Evolutionary conservation across 2,888 invertebrate genomes (phyloP), one percentile per base, ranked within the genome.

Genomic region (Lissocephala sabroskyi): DNA sequence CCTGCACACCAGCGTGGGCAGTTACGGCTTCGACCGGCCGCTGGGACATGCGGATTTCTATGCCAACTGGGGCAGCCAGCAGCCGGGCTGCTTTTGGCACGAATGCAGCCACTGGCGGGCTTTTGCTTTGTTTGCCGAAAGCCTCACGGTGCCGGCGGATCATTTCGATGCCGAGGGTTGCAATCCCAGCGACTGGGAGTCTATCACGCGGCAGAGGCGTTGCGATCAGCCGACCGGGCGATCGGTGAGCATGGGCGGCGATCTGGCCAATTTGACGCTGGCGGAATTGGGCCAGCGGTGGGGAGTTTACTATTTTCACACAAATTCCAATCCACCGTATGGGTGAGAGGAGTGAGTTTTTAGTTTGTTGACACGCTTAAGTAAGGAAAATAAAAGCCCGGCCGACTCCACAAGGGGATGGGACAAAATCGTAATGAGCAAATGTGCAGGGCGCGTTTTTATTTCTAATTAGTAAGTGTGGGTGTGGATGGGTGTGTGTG

Each of bases 1-100:
- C 1, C 88, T 93, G 49, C 93, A 93, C 73, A 91, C 91, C 0
- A 89, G 89, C 57, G 88, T 87, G 4, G 82, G 82, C 30, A 75
- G 78, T 18, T 82, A 82, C 52, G 82, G 82, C n/a, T 82, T 79
- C 54, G 82, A 83, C 64, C 78, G 67, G 51, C 71, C 85, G 0
- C 59, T 86, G 65, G 89, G 89, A 0, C 83, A 87, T 56, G 82
- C 85, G 0, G 89, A 89, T 75, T 89, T 88, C 67, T 90, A 87
- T 76, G 85, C 88, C 2, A 89, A 89, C 53, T 88, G 87, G 26
- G 89, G 89, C 7, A 79, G 86, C 39, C 65, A 79, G 9, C 90
- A 90, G 65, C 90, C 89, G 0, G 90, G 90, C 0, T 90, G 90
- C 62, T 75, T 79, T 41, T 65, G 83, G 57, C 67, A 70, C 13